phyloP scores from a whole-genome alignment of 1,140 invertebrate genomes.

The Eupristina koningsbergeri region DNA sequence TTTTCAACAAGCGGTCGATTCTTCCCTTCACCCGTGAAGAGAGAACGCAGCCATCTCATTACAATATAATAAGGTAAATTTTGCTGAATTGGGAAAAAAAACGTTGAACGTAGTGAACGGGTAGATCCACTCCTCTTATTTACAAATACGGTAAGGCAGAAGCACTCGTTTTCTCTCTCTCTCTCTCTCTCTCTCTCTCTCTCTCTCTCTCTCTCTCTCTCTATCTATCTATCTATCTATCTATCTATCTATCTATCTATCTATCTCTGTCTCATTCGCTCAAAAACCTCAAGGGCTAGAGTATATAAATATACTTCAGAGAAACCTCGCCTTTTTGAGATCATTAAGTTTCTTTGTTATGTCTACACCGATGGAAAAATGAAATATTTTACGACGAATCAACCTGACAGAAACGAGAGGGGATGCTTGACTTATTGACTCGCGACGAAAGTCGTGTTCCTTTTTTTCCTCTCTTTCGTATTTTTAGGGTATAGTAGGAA shows the following conservation, averaged over 20 bases:
- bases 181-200: not conserved
- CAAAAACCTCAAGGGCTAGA: not conserved
- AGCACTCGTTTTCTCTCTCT: not conserved
- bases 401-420: not conserved
- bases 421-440: slow-evolving; percentile 21
- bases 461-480: not conserved
- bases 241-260: not conserved
- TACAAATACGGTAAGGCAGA: slow-evolving; percentile 21
- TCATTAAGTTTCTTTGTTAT: slow-evolving; percentile 45
- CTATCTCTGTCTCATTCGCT: not conserved
- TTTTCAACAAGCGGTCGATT: too few relatives aligned
- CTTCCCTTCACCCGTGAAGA: too few relatives aligned
- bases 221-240: not conserved
- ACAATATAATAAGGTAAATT: slow-evolving; percentile 1
- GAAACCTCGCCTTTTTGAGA: slow-evolving; percentile 2
- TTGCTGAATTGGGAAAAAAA: not conserved
- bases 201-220: not conserved
- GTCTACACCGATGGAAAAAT: slow-evolving; percentile 31
- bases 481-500: not conserved
- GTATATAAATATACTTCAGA: not conserved
- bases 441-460: not conserved
- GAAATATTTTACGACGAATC: slow-evolving; percentile 39
- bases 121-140: slow-evolving; percentile 33
- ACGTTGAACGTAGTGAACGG: not conserved
- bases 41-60: too few relatives aligned